Percentiles rank a stretch among this genome's conserved stretches.
Conservation (phyloP, 1,140 invertebrate species). For the Trachelipus rathkii region DNA sequence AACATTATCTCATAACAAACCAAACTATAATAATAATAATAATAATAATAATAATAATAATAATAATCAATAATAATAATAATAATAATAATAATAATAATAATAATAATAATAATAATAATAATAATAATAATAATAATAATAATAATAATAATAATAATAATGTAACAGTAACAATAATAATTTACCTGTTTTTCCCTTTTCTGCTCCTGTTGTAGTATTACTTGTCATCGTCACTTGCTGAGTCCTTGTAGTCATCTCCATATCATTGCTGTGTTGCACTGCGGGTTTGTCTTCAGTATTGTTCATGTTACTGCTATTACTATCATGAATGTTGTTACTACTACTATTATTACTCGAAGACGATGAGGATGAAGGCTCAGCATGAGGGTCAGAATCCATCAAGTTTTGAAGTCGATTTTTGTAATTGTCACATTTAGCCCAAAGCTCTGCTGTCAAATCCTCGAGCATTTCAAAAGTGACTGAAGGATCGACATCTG, state of each 20-base stretch:
- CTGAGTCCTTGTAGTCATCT: slow-evolving; percentile 7
- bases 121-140: no score
- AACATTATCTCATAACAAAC: no score
- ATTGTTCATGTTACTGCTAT: not conserved
- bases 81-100: no score
- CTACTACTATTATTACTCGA: slow-evolving; percentile 16
- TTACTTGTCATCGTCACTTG: slow-evolving; percentile 13
- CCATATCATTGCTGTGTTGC: not conserved
- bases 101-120: no score
- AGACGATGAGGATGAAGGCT: not conserved
- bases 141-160: no score
- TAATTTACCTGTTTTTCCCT: no score
- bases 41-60: no score
- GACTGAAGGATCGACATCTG: slow-evolving; percentile 85
- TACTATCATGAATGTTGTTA: no score
- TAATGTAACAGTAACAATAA: no score
- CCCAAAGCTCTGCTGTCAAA: slow-evolving; percentile 76
- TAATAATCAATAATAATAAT: no score
- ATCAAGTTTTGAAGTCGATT: slow-evolving; percentile 83
- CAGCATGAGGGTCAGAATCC: slow-evolving; percentile 56
- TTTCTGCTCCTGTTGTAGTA: no score
- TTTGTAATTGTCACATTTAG: slow-evolving; percentile 70
- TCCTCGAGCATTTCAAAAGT: slow-evolving; percentile 75
- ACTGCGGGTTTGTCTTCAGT: not conserved
- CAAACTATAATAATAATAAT: no score